Conservation (phyloP, 2,113 vertebrate genomes). For the Toxostoma redivivum region DNA sequence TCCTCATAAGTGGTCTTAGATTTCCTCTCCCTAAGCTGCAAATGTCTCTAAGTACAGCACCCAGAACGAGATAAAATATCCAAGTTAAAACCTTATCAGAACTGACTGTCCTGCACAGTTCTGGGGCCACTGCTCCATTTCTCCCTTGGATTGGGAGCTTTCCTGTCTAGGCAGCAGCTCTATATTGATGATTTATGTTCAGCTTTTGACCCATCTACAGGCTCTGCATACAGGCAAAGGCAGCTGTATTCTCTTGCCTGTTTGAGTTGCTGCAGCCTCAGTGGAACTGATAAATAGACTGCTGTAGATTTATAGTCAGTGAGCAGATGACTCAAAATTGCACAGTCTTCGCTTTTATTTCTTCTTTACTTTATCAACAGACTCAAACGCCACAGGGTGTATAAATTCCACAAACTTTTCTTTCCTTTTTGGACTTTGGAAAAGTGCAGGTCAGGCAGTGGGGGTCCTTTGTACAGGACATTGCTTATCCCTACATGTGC, state of each 20-base stretch:
- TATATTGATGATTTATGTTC: neutral
- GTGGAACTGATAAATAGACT: constrained; percentile 6
- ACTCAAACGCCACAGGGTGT: neutral
- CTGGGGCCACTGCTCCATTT: rapidly evolving
- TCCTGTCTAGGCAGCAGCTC: neutral
- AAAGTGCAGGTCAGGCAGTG: neutral
- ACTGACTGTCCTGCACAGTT: rapidly evolving
- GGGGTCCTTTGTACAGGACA: neutral
- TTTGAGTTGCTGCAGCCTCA: neutral
- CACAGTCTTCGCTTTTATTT: neutral
- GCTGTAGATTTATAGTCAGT: constrained; percentile 8
- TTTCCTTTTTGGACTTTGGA: neutral
- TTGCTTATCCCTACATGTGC: neutral
- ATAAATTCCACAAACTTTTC: neutral
- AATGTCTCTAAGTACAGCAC: rapidly evolving
- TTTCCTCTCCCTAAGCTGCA: neutral
- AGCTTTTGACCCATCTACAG: neutral
- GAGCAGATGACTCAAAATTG: constrained; percentile 34
- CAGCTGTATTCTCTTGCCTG: neutral
- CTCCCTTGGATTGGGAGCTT: neutral
- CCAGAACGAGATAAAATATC: neutral
- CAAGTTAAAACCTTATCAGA: neutral
- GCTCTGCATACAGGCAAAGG: neutral
- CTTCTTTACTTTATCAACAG: constrained; percentile 20
- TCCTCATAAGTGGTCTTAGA: neutral